These are phyloP conservation scores for Erinaceus europaeus DNA, from an alignment of 2,113 vertebrate genomes.

Conservation along the genomic window DNA sequence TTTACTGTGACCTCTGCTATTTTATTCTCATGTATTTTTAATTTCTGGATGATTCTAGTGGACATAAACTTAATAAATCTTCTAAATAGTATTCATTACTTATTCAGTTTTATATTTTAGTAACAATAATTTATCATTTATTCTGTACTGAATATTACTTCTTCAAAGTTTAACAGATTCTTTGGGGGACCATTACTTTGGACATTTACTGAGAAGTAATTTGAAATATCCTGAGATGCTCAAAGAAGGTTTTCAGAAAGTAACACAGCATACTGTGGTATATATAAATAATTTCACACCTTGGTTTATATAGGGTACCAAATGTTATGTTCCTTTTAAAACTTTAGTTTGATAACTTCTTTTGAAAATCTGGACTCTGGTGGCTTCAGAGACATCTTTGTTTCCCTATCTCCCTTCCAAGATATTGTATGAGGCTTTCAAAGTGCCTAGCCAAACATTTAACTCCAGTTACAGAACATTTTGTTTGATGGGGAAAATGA, in stretches of 20 bases:
- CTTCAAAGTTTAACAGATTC: background rate
- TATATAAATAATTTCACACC: slow-evolving; percentile 27
- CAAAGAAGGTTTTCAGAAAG: slow-evolving; percentile 19
- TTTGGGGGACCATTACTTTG: background rate
- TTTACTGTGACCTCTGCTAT: slow-evolving; percentile 10
- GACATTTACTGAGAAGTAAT: background rate
- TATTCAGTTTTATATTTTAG: background rate
- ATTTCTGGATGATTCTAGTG: background rate
- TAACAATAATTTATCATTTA: background rate
- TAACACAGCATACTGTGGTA: background rate
- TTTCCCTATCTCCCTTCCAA: background rate
- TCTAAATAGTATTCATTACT: background rate
- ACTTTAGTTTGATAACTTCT: slow-evolving; percentile 32
- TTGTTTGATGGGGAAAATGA: slow-evolving; percentile 22
- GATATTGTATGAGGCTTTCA: slow-evolving; percentile 55
- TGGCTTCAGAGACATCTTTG: slow-evolving; percentile 50
- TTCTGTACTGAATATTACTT: background rate
- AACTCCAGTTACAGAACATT: slow-evolving; percentile 30
- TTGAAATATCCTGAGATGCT: slow-evolving; percentile 25
- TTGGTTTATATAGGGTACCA: slow-evolving; percentile 10
- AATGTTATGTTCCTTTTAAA: slow-evolving; percentile 51
- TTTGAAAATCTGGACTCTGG: slow-evolving; percentile 27
- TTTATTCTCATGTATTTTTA: slow-evolving; percentile 4
- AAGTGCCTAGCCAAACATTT: slow-evolving; percentile 18
- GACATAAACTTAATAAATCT: background rate